Base-by-base conservation (phyloP, 2,888 invertebrate species). In the Nomada goodeniana region DNA sequence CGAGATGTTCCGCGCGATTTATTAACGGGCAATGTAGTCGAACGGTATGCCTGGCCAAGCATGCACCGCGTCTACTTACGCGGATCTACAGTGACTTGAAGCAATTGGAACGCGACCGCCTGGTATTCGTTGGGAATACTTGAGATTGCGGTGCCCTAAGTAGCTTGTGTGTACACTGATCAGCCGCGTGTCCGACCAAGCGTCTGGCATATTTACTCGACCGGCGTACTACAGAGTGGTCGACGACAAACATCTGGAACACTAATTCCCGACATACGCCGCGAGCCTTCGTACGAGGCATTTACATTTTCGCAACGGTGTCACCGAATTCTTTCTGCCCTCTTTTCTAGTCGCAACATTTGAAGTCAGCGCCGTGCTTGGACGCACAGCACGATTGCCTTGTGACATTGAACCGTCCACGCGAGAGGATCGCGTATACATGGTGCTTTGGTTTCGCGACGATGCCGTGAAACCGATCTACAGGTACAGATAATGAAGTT, bases 371-470 rank as follows among this genome's bases (percentile, higher is more conserved):
- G 98, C 98, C 15, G 98, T 98, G 60, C 94, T 98, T 86, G 97
- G 98, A 10, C 96, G 96, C 71, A 97, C 97, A 88, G 98, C 98
- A 78, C 96, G 97, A 70, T 94, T 98, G 91, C 98, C 98, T 53
- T 98, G 98, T 95, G 97, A 98, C 95, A 97, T 98, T 94, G 97
- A 97, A 90, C 97, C 98, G 74, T 96, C 96, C 93, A 96, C 96
- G 76, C 96, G 96, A 90, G 97, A 97, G 91, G 98, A 98, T 94
- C 96, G 97, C 84, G 97, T 98, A 82, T 98, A 98, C 94, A 98
- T 98, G 97, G 98, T 98, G 89, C 95, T 98, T 72, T 98, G 98
- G 98, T 98, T 98, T 94, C 95, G 97, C 86, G 98, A 98, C 93
- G 97, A 96, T 90, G 96, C 96, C 72, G 97, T 97, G 85, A 98